Evolutionary conservation across 1,140 invertebrate species (phyloP).

Genomic region (Tyrophagus putrescentiae): DNA sequence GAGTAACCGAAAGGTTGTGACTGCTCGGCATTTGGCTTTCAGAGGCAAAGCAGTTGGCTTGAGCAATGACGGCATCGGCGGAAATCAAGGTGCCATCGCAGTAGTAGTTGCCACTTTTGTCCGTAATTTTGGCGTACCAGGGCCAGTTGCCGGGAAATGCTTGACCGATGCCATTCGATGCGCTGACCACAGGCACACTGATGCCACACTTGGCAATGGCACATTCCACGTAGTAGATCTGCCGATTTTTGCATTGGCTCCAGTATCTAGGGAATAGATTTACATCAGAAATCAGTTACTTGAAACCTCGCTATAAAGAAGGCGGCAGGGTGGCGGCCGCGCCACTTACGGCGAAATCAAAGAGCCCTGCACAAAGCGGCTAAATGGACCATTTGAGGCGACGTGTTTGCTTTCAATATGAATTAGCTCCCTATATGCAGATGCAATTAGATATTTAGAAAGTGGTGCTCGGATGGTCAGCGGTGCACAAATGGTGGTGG

Average conservation of each 20-base stretch:
- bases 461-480: background rate
- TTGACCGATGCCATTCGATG: background rate
- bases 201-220: slow-evolving; percentile 8
- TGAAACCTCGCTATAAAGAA: too few relatives aligned
- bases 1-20: background rate
- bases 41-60: background rate
- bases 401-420: slow-evolving; percentile 11
- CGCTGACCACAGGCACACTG: background rate
- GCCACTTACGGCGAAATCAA: slow-evolving; percentile 8
- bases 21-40: background rate
- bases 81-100: slow-evolving; percentile 6
- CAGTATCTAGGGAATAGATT: background rate
- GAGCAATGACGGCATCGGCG: background rate
- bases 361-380: background rate
- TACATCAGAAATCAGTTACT: background rate
- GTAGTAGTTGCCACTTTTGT: slow-evolving; percentile 7
- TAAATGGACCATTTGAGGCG: background rate
- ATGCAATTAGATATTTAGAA: background rate
- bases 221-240: slow-evolving; percentile 8
- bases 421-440: background rate
- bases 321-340: too few relatives aligned
- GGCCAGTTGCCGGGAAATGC: slow-evolving; percentile 9
- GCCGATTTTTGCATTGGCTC: slow-evolving; percentile 1
- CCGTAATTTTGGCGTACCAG: slow-evolving; percentile 9
- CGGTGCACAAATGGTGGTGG: background rate